Conservation (phyloP, 2,113 vertebrate genomes). For the Elachura formosa region DNA sequence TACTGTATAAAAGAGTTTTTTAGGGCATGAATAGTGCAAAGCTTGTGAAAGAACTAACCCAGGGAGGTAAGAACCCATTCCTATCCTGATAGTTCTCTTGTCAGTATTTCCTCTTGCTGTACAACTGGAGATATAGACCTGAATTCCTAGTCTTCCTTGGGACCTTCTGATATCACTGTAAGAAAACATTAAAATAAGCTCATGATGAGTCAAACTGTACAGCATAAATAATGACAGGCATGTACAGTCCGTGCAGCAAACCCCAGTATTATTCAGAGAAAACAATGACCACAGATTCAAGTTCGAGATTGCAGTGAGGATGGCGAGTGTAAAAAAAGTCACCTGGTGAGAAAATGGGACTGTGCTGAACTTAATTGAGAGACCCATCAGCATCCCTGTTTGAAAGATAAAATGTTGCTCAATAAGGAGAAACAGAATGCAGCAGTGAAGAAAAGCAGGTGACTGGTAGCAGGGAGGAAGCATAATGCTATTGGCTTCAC, state of each 20-base stretch:
- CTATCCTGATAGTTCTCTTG: background rate
- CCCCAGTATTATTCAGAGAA: background rate
- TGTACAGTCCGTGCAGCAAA: background rate
- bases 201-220: background rate
- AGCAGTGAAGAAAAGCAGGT: background rate
- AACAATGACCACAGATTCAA: background rate
- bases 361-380: background rate
- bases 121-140: background rate
- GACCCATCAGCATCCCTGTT: background rate
- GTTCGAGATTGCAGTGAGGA: background rate
- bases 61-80: background rate
- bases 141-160: background rate
- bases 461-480: background rate
- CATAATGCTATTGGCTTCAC: accelerated
- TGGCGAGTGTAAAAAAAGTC: background rate
- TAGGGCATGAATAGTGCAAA: background rate
- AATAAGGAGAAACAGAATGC: background rate
- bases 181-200: background rate
- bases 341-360: background rate
- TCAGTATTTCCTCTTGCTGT: background rate
- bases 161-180: background rate
- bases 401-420: background rate
- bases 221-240: background rate
- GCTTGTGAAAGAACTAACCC: background rate
- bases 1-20: background rate